Evolutionary conservation across 2,797 vertebrate genomes (phyloP), one percentile per base, ranked within the genome.

Genomic region (Martes flavigula): DNA sequence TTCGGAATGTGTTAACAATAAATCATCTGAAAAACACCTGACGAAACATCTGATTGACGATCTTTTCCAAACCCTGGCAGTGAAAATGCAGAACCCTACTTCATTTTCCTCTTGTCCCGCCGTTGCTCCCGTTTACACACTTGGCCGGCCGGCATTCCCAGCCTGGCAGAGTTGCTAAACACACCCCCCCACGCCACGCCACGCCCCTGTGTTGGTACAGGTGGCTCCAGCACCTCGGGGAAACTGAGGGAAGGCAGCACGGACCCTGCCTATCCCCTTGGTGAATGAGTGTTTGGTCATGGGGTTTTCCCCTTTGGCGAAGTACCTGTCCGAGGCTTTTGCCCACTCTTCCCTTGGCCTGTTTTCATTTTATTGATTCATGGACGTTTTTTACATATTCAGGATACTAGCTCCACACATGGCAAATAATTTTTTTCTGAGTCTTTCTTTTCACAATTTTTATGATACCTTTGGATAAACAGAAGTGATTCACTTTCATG

Each of bases 181-280:
- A 11, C 68, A 38, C 11, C n/a, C 48, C 7, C 20, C 62, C 23
- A 5, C 4, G 30, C 3, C 51, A 0, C 3, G 15, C 51, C 51
- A 0, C 48, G 6, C 11, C 4, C 46, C 30, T 7, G 9, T 4
- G 64, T 10, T 7, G 54, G 54, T 43, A 12, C 70, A 23, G 3
- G 3, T 18, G 1, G 58, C 38, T 32, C 54, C 35, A 4, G 3
- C 4, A 0, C 21, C 64, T 58, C 2, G 20, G 17, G 3, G 25
- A 17, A 51, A 68, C 82, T 11, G 48, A 38, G 8, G 20, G n/a
- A 18, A 23, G 68, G 6, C 79, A 1, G 2, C 56, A 7, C 1
- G 1, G 10, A 11, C 18, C 38, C 23, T 17, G 40, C 56, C 1
- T 5, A 3, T 14, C 13, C 58, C 5, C 3, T 27, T 0, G 11